Conservation (phyloP, 2,113 vertebrate species). For the Paedocypris sp. region DNA sequence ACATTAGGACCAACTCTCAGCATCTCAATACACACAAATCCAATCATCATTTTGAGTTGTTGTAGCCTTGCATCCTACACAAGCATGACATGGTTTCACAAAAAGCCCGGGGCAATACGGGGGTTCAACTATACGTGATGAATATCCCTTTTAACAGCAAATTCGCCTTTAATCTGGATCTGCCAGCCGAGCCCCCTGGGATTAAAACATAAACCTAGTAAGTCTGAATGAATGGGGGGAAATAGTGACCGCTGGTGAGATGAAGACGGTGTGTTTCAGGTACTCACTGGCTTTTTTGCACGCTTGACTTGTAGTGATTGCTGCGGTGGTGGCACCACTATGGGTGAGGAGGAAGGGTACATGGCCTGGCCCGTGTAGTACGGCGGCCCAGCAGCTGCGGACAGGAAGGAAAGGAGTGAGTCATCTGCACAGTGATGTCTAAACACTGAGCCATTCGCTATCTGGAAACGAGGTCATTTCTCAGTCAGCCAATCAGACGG, state of each 20-base stretch:
- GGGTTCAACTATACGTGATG: background rate
- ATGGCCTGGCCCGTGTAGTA: conserved; percentile 89
- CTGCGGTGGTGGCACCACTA: conserved; percentile 94
- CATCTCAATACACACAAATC: too few relatives aligned
- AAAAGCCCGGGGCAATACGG: background rate
- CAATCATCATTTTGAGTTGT: background rate
- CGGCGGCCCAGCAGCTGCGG: conserved; percentile 62
- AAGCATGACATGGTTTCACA: background rate
- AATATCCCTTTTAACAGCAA: background rate
- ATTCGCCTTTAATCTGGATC: conserved; percentile 5
- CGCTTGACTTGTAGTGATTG: conserved; percentile 82
- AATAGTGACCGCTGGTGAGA: background rate
- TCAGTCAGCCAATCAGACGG: conserved; percentile 8
- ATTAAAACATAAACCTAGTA: conserved; percentile 10
- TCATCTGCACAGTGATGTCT: conserved; percentile 31
- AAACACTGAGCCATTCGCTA: conserved; percentile 4
- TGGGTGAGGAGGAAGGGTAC: conserved; percentile 81
- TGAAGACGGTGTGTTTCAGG: background rate
- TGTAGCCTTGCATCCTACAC: background rate
- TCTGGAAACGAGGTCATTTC: conserved; percentile 6
- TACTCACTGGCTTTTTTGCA: conserved; percentile 92
- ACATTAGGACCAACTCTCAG: too few relatives aligned
- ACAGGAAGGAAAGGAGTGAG: conserved; percentile 43
- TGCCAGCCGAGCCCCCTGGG: background rate
- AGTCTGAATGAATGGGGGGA: background rate